Evolutionary conservation across 2,113 vertebrate species (phyloP).

Genomic region (Athene cunicularia): DNA sequence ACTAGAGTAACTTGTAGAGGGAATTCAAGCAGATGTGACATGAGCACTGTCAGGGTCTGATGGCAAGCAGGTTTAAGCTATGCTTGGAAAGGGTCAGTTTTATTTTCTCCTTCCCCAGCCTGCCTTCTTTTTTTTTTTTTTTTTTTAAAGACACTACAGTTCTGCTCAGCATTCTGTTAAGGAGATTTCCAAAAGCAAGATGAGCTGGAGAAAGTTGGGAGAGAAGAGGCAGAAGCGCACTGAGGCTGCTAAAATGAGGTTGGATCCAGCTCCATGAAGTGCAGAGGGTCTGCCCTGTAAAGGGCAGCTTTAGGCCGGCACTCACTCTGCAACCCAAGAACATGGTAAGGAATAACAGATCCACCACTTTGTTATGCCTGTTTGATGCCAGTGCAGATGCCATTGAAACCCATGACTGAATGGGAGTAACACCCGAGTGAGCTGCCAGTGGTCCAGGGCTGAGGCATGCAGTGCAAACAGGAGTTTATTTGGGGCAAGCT

Average conservation of each 20-base stretch:
- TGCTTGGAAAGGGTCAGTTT: neutral
- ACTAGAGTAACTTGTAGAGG: neutral
- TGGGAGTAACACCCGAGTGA: rapidly evolving
- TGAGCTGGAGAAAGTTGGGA: neutral
- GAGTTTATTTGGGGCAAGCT: rapidly evolving
- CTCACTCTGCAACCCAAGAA: rapidly evolving
- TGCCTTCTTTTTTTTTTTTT: neutral
- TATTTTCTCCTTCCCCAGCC: neutral
- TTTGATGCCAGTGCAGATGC: neutral
- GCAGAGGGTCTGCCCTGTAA: rapidly evolving
- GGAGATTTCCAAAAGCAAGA: neutral
- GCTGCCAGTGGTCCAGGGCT: neutral
- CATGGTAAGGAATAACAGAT: rapidly evolving
- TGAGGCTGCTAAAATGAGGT: neutral
- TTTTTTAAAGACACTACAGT: neutral
- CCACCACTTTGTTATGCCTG: rapidly evolving
- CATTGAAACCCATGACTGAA: rapidly evolving
- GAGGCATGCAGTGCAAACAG: neutral
- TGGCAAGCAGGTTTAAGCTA: neutral
- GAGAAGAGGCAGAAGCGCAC: neutral
- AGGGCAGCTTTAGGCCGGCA: neutral
- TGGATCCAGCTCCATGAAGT: neutral
- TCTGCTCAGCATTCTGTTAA: neutral
- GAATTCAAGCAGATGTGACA: neutral
- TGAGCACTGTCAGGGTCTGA: neutral